A percentile compares a stretch with the other conserved stretches of the same genome.
Conservation (phyloP, 64 coral and sea anemone genomes). For the Cladopsammia gracilis region DNA sequence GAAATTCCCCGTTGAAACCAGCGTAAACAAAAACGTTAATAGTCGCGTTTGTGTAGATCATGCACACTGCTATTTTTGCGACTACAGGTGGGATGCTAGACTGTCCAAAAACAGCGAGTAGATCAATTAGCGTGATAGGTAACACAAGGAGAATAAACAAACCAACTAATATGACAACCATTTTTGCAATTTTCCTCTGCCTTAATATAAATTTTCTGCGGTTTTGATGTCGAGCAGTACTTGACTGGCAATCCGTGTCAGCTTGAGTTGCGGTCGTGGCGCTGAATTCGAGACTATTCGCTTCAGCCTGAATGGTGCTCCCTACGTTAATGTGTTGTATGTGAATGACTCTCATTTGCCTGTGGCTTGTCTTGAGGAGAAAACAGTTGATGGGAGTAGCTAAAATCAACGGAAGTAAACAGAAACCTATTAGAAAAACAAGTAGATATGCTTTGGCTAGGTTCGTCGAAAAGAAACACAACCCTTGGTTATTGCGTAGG, state of each 20-base stretch:
- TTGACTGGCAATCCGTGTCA: no score
- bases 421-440: conserved; percentile 1
- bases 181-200: neutral
- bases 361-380: conserved; percentile 39
- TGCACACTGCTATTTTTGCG: conserved; percentile 51
- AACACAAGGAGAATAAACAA: conserved; percentile 7
- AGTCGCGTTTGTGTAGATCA: conserved; percentile 69
- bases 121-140: conserved; percentile 47
- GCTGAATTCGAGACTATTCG: neutral
- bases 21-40: conserved; percentile 81
- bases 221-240: neutral
- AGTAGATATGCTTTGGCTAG: neutral
- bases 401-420: conserved; percentile 3
- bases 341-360: conserved; percentile 35
- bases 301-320: neutral
- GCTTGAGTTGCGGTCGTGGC: neutral
- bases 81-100: neutral
- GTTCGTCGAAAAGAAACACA: conserved; percentile 31
- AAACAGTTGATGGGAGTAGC: conserved; percentile 23
- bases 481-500: neutral
- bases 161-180: conserved; percentile 42
- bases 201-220: neutral
- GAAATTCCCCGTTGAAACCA: conserved; percentile 69
- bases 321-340: neutral
- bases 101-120: conserved; percentile 6